Base-by-base conservation (phyloP, 2,888 invertebrate species). In the Gnatocerus cornutus region DNA sequence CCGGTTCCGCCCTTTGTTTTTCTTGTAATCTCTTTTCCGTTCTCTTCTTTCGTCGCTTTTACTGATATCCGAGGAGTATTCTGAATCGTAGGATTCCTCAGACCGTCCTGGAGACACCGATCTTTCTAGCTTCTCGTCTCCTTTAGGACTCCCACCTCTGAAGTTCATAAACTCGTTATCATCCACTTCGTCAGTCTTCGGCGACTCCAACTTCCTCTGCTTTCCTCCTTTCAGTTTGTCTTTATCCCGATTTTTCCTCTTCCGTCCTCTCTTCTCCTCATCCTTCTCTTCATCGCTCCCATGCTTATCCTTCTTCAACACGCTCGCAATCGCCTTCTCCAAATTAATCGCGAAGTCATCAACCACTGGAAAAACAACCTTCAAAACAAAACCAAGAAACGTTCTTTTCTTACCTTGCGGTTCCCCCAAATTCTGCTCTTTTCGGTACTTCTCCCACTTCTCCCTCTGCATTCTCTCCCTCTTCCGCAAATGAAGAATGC, bases 111-210 rank as follows among this genome's bases (percentile, higher is more conserved):
- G 62, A 79, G 75, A 68, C 77, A 27, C 16, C 72, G 73, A 81
- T 5, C 50, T 43, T 13, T 55, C 67, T 8, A 68, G 41, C 29
- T 61, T 69, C 8, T 65, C 58, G 30, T 64, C 58, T 39, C 45
- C 10, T 37, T 61, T 61, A 1, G 56, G 29, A 59, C 93, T 93
- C 12, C 92, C 93, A 37, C 94, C 93, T 56, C 94, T 88, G 7
- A 94, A 88, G 82, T 92, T 93, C 80, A 94, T 85, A 91, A 94
- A 91, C 83, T 94, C 94, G 79, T 90, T 92, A 78, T 94, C 93
- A 81, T 94, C 92, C 81, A 89, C 86, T 71, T 89, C 89, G 73
- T 89, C 90, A 1, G 82, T 81, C 9, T 76, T 78, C 4, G 82
- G 81, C 0, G 82, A 80, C 72, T 84, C 84, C 12, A 82, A 68